Conservation (phyloP, 2,888 invertebrate genomes). For the Thymelicus sylvestris region DNA sequence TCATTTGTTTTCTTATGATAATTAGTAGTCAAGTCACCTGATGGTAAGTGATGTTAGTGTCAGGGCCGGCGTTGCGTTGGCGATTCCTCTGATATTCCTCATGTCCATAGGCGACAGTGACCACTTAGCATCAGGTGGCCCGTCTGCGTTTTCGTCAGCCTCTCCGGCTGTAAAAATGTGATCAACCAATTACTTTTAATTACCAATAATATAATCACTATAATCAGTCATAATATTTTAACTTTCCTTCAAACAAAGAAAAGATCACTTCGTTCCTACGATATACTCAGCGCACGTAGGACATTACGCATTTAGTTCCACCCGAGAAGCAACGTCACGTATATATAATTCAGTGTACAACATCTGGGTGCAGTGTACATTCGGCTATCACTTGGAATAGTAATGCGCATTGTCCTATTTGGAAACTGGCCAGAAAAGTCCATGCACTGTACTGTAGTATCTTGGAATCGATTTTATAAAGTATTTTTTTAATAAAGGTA, state of each 20-base stretch:
- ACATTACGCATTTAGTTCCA: slow-evolving; percentile 28
- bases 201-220: too few species aligned
- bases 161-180: too few species aligned
- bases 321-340: neutral
- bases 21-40: too few species aligned
- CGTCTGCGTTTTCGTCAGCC: too few species aligned
- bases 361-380: slow-evolving; percentile 28
- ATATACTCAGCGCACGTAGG: slow-evolving; percentile 10
- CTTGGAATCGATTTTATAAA: slow-evolving; percentile 41
- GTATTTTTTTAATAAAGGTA: neutral
- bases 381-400: slow-evolving; percentile 53
- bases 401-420: slow-evolving; percentile 64
- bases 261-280: neutral
- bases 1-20: too few species aligned
- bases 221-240: too few species aligned
- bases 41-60: too few species aligned
- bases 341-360: slow-evolving; percentile 32
- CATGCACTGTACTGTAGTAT: slow-evolving; percentile 45
- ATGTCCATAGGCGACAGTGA: too few species aligned
- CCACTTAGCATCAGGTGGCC: too few species aligned
- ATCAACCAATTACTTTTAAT: too few species aligned
- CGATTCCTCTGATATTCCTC: too few species aligned
- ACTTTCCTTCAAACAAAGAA: neutral
- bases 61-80: too few species aligned
- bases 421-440: slow-evolving; percentile 58